Evolutionary conservation across 2,888 invertebrate genomes (phyloP).

Genomic region (Hypercompe scribonia): DNA sequence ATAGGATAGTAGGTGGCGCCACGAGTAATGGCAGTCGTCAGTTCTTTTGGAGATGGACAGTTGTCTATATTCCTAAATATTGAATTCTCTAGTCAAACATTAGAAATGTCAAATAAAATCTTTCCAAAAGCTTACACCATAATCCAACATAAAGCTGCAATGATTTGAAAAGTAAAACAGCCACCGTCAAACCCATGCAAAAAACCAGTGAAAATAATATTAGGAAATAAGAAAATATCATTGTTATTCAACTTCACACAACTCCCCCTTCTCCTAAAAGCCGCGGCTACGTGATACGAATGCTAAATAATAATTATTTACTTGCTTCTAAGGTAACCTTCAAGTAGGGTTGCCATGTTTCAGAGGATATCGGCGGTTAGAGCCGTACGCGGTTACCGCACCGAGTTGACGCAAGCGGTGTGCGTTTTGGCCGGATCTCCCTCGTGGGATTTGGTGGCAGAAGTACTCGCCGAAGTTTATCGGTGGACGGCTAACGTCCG

Average conservation of each 20-base stretch:
- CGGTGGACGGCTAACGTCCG: too few species aligned
- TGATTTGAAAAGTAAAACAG: conserved; percentile 10
- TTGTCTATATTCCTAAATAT: too few species aligned
- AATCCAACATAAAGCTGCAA: neutral
- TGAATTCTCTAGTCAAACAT: too few species aligned
- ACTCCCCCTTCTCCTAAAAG: conserved; percentile 54
- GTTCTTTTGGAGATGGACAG: too few species aligned
- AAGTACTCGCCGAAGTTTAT: too few species aligned
- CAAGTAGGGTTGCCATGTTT: conserved; percentile 22
- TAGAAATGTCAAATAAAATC: neutral
- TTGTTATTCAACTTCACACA: conserved; percentile 74
- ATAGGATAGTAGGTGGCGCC: too few species aligned
- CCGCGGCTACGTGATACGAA: conserved; percentile 48
- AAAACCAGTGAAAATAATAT: conserved; percentile 42
- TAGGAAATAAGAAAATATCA: conserved; percentile 61
- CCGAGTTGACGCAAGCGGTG: too few species aligned
- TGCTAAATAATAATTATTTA: conserved; percentile 59
- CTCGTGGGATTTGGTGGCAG: too few species aligned
- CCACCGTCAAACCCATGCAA: neutral
- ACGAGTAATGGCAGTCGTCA: too few species aligned
- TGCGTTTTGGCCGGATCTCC: too few species aligned
- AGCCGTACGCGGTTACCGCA: too few species aligned
- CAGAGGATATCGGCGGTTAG: too few species aligned
- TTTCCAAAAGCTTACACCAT: neutral
- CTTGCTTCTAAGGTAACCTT: conserved; percentile 51